A percentile compares a stretch with the other conserved stretches of the same genome.
These are phyloP conservation scores for Archilochus colubris DNA, from an alignment of 2,113 vertebrate species.

Conservation along the genomic window DNA sequence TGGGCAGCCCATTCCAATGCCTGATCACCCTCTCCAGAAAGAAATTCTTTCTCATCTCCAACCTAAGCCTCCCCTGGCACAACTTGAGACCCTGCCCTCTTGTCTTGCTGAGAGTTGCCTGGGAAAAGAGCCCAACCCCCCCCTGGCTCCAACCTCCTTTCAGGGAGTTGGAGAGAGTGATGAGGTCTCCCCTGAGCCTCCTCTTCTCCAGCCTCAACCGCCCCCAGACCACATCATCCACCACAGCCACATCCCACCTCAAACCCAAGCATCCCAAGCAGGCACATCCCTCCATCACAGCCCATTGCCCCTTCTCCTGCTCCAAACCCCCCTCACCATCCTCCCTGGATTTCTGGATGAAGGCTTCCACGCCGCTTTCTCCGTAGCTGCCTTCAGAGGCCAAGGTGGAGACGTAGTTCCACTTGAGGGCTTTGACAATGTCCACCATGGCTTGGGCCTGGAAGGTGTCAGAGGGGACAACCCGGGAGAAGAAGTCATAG, in stretches of 20 bases:
- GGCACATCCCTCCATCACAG: not conserved
- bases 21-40: no score
- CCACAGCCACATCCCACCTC: not conserved
- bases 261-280: not conserved
- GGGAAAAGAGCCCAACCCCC: no score
- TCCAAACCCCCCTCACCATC: slow-evolving; percentile 80
- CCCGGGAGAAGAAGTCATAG: slow-evolving; percentile 96
- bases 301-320: not conserved
- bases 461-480: slow-evolving; percentile 94
- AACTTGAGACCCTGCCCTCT: no score
- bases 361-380: slow-evolving; percentile 93
- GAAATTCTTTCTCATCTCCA: no score
- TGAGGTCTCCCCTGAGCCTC: no score
- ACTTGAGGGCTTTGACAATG: slow-evolving; percentile 92
- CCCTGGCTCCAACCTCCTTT: no score
- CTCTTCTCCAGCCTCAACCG: no score
- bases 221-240: fast-evolving
- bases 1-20: no score
- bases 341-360: slow-evolving; percentile 94
- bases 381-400: slow-evolving; percentile 96
- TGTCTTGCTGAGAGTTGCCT: no score
- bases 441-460: slow-evolving; percentile 98
- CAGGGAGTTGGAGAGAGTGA: no score
- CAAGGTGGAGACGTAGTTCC: slow-evolving; percentile 96
- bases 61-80: no score